phyloP scores from a whole-genome alignment of 2,797 vertebrate genomes.

The Neomorphus geoffroyi region DNA sequence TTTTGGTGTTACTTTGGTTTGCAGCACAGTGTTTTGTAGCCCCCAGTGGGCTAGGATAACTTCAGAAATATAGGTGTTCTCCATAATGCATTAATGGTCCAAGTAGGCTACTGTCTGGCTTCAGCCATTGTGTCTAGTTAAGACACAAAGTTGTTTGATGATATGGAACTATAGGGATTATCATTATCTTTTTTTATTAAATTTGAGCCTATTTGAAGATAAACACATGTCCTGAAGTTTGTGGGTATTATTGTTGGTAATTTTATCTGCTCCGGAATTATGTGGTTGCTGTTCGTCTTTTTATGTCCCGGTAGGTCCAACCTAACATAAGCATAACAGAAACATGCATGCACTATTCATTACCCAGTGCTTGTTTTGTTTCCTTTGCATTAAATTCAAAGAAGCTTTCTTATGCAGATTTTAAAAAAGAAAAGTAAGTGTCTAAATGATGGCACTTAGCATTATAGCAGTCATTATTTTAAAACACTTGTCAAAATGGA shows the following conservation, averaged over 20 bases:
- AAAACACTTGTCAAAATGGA: background rate
- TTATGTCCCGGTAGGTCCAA: background rate
- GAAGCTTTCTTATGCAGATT: background rate
- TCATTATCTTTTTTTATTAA: background rate
- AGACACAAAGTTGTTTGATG: background rate
- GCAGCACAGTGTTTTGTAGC: background rate
- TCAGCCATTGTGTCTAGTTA: background rate
- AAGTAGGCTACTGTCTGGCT: background rate
- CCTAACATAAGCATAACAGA: rapidly evolving
- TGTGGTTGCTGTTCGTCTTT: background rate
- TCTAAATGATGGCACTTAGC: background rate
- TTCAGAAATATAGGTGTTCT: background rate
- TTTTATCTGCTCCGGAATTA: background rate
- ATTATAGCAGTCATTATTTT: background rate
- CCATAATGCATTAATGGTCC: background rate
- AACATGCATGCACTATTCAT: rapidly evolving
- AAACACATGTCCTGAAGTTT: background rate
- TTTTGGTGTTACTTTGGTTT: background rate
- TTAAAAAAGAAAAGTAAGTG: too few relatives aligned
- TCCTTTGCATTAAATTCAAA: background rate
- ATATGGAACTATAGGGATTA: background rate
- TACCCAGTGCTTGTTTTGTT: background rate
- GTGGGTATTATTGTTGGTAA: background rate
- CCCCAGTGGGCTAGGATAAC: background rate
- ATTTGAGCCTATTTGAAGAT: background rate